These are phyloP conservation scores for Leuciscus idus DNA, from an alignment of 2,113 vertebrate genomes.

Conservation along the genomic window DNA sequence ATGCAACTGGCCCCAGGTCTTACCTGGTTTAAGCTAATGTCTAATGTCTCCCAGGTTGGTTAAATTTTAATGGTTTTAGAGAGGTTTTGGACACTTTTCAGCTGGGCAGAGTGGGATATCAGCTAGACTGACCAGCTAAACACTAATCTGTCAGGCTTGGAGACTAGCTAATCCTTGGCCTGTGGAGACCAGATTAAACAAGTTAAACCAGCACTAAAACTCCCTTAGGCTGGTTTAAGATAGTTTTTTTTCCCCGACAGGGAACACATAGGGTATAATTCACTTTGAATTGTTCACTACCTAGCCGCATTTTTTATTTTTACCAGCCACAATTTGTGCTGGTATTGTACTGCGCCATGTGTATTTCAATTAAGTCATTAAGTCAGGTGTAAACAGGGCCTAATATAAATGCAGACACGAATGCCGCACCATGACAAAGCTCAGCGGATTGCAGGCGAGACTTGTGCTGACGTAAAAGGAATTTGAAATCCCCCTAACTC, in stretches of 20 bases:
- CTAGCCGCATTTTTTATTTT: not conserved
- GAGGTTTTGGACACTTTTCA: not conserved
- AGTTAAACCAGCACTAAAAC: not conserved
- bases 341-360: not conserved
- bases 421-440: constrained; percentile 21
- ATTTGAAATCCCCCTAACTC: not conserved
- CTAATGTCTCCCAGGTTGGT: not conserved
- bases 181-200: not conserved
- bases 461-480: constrained; percentile 15
- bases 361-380: constrained; percentile 24
- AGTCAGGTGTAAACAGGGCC: constrained; percentile 21
- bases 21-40: not conserved
- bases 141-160: not conserved
- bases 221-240: not conserved
- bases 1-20: too few relatives aligned
- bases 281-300: not conserved
- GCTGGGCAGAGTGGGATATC: not conserved
- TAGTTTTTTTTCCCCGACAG: not conserved
- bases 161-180: not conserved
- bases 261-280: not conserved
- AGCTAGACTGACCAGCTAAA: not conserved
- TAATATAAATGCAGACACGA: constrained; percentile 13
- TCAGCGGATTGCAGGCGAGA: not conserved
- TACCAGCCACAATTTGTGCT: not conserved
- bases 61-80: not conserved